Base-by-base conservation (phyloP, 2,888 invertebrate species). In the Dinocampus coccinellae region DNA sequence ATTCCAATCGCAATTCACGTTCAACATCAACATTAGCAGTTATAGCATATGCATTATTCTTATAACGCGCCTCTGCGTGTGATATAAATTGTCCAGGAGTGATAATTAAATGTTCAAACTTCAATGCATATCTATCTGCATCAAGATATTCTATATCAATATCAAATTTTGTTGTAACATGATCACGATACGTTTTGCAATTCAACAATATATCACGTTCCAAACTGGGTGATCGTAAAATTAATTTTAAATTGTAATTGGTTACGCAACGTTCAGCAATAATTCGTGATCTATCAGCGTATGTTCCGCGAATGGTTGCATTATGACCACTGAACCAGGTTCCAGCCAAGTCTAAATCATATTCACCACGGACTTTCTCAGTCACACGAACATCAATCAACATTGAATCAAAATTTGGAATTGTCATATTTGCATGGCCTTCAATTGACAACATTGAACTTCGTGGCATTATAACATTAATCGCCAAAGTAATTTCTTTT, bases 291-390 rank as follows among this genome's bases (percentile, higher is more conserved):
- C 91, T 91, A 84, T 95, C 95, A 77, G 92, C 92, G 83, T 95
- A 95, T 0, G 92, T 89, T 0, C 94, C 95, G 76, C 91, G 91
- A 0, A 92, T 89, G 55, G 91, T 91, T 75, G 94, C 89, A 75
- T 91, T 92, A 75, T 92, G 91, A 0, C 94, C 94, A 58, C 94
- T 94, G 84, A 95, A 95, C 95, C 95, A 95, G 0, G 93, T 90
- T 0, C 94, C 94, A 33, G 90, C 89, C 47, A 94, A 89, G 79
- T 93, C 92, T 29, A 95, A 88, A 86, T 92, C 92, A 82, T 92
- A 95, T 78, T 93, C 92, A 66, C 91, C 90, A 0, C 89, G 87
- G 57, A 89, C 89, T 79, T 93, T 93, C 83, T 94, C 95, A 36
- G 90, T 91, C 9, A 95, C 88, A 77, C 92, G 92, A 0, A 91